phyloP scores from a whole-genome alignment of 2,888 invertebrate species.

The Chydorus sphaericus region DNA sequence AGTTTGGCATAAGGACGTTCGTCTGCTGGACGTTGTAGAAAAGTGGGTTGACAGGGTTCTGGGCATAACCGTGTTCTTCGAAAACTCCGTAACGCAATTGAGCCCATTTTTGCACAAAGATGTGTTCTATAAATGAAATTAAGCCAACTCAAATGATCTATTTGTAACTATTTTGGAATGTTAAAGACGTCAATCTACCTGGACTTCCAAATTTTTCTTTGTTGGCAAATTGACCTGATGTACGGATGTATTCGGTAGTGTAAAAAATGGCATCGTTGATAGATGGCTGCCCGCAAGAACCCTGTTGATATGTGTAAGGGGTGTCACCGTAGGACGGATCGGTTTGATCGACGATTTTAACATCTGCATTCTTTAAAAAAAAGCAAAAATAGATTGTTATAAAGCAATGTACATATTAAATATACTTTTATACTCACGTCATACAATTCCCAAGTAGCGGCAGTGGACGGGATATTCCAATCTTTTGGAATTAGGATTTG shows the following conservation, averaged over 20 bases:
- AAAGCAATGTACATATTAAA: too few species aligned
- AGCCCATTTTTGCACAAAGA: conserved; percentile 9
- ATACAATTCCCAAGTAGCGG: conserved; percentile 13
- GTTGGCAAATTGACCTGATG: neutral
- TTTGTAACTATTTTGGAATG: too few species aligned
- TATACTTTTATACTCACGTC: too few species aligned
- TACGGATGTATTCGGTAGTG: conserved; percentile 20
- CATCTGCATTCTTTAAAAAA: conserved; percentile 16
- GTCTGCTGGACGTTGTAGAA: too few species aligned
- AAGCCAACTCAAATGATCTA: too few species aligned
- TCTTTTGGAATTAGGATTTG: conserved; percentile 14
- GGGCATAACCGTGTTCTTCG: conserved; percentile 2
- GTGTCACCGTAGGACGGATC: conserved; percentile 22
- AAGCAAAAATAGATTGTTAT: neutral
- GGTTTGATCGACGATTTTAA: conserved; percentile 23
- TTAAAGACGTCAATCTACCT: too few species aligned
- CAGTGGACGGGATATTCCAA: conserved; percentile 11
- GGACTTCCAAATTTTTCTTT: neutral
- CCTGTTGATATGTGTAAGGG: conserved; percentile 23
- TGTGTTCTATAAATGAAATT: neutral
- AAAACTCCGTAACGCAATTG: conserved; percentile 10
- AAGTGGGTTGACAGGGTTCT: neutral
- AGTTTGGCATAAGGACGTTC: too few species aligned
- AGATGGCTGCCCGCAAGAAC: conserved; percentile 23
- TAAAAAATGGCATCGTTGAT: conserved; percentile 23